These are phyloP conservation scores for Lypha dubia DNA, from an alignment of 2,888 invertebrate species.

Conservation along the genomic window DNA sequence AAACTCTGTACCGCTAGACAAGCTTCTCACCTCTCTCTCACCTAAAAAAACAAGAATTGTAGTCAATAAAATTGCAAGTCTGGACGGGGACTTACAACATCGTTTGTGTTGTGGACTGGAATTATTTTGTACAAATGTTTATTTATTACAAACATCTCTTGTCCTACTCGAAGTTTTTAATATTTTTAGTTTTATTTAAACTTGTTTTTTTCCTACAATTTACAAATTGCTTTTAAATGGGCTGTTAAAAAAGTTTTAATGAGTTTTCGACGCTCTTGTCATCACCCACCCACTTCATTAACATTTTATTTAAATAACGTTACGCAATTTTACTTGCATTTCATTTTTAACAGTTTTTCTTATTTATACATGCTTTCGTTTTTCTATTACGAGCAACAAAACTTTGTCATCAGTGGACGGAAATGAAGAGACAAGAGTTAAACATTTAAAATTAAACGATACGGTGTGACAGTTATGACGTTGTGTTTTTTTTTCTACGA, in stretches of 20 bases:
- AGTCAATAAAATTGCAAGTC: too few relatives aligned
- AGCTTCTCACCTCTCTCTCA: too few relatives aligned
- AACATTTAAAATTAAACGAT: constrained; percentile 42
- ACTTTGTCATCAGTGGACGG: constrained; percentile 59
- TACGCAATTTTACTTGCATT: constrained; percentile 67
- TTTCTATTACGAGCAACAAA: constrained; percentile 59
- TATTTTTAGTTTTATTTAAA: constrained; percentile 34
- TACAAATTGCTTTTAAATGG: constrained; percentile 83
- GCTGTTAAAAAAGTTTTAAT: constrained; percentile 83
- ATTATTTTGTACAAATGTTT: constrained; percentile 1
- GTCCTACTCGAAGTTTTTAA: constrained; percentile 47
- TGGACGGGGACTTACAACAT: too few relatives aligned
- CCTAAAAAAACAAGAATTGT: too few relatives aligned
- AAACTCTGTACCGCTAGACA: too few relatives aligned
- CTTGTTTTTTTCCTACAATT: constrained; percentile 75
- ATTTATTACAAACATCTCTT: constrained; percentile 48
- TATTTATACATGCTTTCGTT: constrained; percentile 20
- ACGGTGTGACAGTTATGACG: constrained; percentile 32
- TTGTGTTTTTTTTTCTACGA: too few relatives aligned
- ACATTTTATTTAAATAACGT: constrained; percentile 58
- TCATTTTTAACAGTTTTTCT: constrained; percentile 43
- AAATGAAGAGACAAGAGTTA: constrained; percentile 59
- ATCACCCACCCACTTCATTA: constrained; percentile 69
- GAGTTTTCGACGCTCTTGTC: constrained; percentile 79
- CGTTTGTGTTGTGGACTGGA: too few relatives aligned